A percentile compares a stretch with the other conserved stretches of the same genome.
phyloP scores from a whole-genome alignment of 2,797 vertebrate genomes.

The Acipenser transmontanus region DNA sequence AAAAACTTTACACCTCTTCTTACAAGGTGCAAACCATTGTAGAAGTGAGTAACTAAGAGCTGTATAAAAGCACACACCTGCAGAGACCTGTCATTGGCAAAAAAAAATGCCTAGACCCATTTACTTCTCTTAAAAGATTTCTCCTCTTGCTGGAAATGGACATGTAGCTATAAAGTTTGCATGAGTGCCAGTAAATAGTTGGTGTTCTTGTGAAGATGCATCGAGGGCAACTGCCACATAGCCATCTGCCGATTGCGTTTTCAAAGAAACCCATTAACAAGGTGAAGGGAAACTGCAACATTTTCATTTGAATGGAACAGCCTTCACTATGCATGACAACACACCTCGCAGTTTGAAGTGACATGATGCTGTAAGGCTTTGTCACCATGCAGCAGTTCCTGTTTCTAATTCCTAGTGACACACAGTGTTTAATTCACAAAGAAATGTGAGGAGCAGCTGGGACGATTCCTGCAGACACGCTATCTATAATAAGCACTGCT shows the following conservation, averaged over 20 bases:
- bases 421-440: conserved; percentile 54
- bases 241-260: conserved; percentile 36
- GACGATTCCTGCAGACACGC: conserved; percentile 56
- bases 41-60: no score
- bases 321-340: conserved; percentile 41
- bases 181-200: conserved; percentile 32
- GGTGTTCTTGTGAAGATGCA: conserved; percentile 32
- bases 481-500: conserved; percentile 40
- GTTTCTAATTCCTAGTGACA: conserved; percentile 62
- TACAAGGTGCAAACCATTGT: no score
- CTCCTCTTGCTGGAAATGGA: no score
- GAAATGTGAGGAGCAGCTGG: conserved; percentile 54
- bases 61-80: no score
- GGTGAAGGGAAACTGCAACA: conserved; percentile 55
- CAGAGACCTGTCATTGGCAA: no score
- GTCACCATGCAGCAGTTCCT: conserved; percentile 49
- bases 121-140: no score
- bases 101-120: no score
- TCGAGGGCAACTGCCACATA: conserved; percentile 21
- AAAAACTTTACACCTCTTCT: no score
- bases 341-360: conserved; percentile 39
- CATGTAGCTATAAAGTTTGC: conserved; percentile 38
- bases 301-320: conserved; percentile 59
- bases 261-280: conserved; percentile 52
- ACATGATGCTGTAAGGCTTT: conserved; percentile 45